These are phyloP conservation scores for Raphicerus campestris DNA, from an alignment of 2,113 vertebrate species.

Conservation along the genomic window DNA sequence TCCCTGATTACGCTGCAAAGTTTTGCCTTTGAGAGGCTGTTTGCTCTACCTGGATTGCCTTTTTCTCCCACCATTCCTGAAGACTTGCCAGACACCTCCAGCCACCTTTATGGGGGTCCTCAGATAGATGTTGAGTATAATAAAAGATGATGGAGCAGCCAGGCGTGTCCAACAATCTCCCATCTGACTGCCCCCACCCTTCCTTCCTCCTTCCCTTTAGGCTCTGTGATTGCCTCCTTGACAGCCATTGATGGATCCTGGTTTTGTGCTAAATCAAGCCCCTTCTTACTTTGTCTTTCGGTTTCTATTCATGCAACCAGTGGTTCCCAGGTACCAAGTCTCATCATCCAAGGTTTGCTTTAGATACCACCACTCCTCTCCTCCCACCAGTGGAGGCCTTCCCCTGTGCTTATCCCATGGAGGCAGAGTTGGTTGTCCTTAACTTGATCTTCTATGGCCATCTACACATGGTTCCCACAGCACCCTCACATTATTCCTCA, in stretches of 20 bases:
- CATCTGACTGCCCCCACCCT: background rate
- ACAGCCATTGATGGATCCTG: background rate
- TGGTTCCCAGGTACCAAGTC: background rate
- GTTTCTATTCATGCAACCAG: background rate
- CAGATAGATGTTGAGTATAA: background rate
- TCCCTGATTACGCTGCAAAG: background rate
- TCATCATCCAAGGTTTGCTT: background rate
- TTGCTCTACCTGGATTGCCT: background rate
- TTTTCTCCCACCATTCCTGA: background rate
- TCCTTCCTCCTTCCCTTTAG: background rate
- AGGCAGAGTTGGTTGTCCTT: background rate
- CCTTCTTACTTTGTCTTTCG: background rate
- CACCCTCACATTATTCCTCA: background rate
- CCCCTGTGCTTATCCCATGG: background rate
- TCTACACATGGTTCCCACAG: background rate
- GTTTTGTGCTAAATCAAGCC: background rate
- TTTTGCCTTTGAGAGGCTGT: background rate
- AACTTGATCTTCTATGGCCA: no score
- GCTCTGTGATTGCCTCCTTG: background rate
- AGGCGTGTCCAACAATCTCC: background rate
- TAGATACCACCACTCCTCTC: background rate
- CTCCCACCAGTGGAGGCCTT: background rate
- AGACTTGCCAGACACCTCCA: background rate
- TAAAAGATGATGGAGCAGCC: background rate
- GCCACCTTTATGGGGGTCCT: background rate